These are phyloP conservation scores for Trichonephila clavipes DNA, from an alignment of 1,140 invertebrate species.

Conservation along the genomic window DNA sequence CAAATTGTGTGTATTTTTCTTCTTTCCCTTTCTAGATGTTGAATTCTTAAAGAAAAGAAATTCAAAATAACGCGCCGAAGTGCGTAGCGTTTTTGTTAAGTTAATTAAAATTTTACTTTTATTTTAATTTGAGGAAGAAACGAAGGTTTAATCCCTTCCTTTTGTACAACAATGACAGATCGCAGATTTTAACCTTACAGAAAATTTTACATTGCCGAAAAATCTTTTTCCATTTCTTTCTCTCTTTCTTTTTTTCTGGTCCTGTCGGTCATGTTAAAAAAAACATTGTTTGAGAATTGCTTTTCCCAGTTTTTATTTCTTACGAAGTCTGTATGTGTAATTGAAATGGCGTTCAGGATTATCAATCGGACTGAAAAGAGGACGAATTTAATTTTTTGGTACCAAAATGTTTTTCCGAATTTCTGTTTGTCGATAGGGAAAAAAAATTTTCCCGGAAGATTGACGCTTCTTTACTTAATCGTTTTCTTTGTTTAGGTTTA, in stretches of 20 bases:
- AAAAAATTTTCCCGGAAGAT: neutral
- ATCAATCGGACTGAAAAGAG: neutral
- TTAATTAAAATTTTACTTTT: slow-evolving; percentile 67
- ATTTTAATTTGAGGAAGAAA: slow-evolving; percentile 6
- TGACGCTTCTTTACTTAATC: slow-evolving; percentile 2
- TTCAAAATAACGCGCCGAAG: slow-evolving; percentile 20
- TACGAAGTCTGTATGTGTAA: neutral
- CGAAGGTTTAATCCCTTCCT: slow-evolving; percentile 32
- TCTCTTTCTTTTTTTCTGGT: neutral
- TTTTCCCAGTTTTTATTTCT: neutral
- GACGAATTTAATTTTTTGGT: neutral
- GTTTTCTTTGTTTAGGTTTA: neutral
- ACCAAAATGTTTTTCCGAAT: neutral
- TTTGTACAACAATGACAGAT: slow-evolving; percentile 63
- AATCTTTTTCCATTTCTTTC: slow-evolving; percentile 12
- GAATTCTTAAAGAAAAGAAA: slow-evolving; percentile 50
- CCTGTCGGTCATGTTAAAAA: neutral
- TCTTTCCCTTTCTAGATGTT: slow-evolving; percentile 15
- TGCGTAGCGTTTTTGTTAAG: slow-evolving; percentile 47
- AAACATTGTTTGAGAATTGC: slow-evolving; percentile 1
- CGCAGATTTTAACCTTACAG: slow-evolving; percentile 31
- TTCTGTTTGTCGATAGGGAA: neutral
- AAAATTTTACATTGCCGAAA: neutral
- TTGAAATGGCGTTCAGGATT: neutral
- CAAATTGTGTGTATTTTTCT: slow-evolving; percentile 18